Evolutionary conservation across 2,797 vertebrate species (phyloP).

Genomic region (Neosilurus mollespiculum): DNA sequence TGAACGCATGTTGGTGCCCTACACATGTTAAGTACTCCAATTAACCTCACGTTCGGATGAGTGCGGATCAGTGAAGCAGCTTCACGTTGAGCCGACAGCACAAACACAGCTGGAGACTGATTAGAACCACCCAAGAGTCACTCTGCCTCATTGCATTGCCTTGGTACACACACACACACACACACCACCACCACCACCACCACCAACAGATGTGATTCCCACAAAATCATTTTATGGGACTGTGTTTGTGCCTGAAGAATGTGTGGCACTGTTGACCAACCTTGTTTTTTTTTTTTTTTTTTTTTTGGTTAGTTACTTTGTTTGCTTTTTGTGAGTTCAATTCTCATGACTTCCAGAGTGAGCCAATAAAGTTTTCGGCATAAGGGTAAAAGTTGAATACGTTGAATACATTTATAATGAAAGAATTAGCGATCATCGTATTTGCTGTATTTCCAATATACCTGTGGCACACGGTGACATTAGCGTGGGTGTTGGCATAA

Average conservation of each 20-base stretch:
- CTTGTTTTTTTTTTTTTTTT: background rate
- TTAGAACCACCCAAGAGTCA: constrained; percentile 37
- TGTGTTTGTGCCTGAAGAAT: constrained; percentile 17
- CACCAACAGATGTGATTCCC: constrained; percentile 13
- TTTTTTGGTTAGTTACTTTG: background rate
- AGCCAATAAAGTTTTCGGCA: background rate
- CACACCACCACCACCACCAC: background rate
- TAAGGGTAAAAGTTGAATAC: background rate
- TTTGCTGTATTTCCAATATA: background rate
- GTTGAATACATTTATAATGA: background rate
- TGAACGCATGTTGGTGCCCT: background rate
- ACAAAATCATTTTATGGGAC: constrained; percentile 1
- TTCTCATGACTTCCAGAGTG: background rate
- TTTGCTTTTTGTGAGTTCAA: background rate
- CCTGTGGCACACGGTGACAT: background rate
- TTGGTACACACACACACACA: constrained; percentile 3
- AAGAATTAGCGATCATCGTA: background rate
- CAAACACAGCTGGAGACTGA: constrained; percentile 67
- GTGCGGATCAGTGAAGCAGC: constrained; percentile 62
- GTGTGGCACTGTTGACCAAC: background rate
- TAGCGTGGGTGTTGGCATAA: background rate
- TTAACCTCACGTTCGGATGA: constrained; percentile 63
- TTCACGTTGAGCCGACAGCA: constrained; percentile 68
- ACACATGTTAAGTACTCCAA: constrained; percentile 47
- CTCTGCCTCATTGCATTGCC: constrained; percentile 17